Percentiles rank a stretch among this genome's conserved stretches.
These are phyloP conservation scores for Hemiprocne comata DNA, from an alignment of 2,113 vertebrate genomes.

Conservation along the genomic window DNA sequence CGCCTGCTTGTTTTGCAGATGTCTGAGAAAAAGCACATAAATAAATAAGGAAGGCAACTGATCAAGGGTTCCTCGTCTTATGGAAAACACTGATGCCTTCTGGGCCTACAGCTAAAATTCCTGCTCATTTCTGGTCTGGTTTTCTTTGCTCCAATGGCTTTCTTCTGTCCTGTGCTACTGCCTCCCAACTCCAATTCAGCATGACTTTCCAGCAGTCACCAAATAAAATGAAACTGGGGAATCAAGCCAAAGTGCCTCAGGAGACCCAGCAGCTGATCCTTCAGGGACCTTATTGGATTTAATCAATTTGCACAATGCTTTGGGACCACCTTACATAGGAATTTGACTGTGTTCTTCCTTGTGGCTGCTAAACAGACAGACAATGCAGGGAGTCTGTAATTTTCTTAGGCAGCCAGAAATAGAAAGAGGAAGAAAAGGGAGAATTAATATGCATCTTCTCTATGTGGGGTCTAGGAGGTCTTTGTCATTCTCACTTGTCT, in stretches of 20 bases:
- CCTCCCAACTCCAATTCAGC: not conserved
- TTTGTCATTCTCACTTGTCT: not conserved
- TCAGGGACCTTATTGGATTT: not conserved
- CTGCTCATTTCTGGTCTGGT: not conserved
- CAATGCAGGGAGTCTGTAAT: not conserved
- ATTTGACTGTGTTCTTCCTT: not conserved
- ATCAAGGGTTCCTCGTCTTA: not conserved
- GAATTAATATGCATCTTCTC: not conserved
- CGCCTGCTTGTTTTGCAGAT: not conserved
- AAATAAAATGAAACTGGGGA: not conserved
- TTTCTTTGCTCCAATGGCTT: not conserved
- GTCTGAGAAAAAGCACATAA: not conserved
- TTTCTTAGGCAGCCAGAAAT: not conserved
- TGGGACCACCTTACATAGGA: not conserved
- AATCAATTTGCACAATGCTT: not conserved
- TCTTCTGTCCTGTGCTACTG: not conserved
- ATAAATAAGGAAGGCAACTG: not conserved
- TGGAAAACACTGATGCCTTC: not conserved
- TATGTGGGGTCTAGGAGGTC: not conserved
- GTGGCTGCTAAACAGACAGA: not conserved
- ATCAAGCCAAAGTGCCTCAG: not conserved
- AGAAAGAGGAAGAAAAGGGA: not conserved
- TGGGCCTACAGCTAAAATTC: not conserved
- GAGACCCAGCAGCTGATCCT: not conserved
- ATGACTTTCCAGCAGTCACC: not conserved